phyloP scores from a whole-genome alignment of 2,888 invertebrate genomes.

The Sisyra terminalis region DNA sequence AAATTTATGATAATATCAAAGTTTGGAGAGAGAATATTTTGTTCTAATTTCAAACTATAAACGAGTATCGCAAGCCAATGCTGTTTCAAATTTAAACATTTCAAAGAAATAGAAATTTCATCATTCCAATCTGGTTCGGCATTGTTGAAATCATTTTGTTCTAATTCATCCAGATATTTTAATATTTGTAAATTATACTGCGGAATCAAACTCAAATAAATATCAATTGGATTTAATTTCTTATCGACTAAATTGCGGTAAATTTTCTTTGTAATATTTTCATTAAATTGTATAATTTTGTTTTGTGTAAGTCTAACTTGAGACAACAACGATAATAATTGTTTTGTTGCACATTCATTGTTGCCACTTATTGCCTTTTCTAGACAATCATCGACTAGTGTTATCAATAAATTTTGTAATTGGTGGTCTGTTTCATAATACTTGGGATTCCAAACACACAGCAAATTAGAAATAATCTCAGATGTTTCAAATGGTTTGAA shows the following conservation, averaged over 20 bases:
- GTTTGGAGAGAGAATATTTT: slow-evolving; percentile 15
- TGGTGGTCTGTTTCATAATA: slow-evolving; percentile 2
- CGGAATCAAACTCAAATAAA: slow-evolving; percentile 18
- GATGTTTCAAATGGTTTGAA: slow-evolving; percentile 1
- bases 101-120: background rate
- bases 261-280: slow-evolving; percentile 11
- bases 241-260: slow-evolving; percentile 15
- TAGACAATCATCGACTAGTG: background rate
- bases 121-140: background rate
- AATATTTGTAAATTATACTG: slow-evolving; percentile 16
- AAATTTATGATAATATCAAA: slow-evolving; percentile 2
- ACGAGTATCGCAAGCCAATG: slow-evolving; percentile 23
- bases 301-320: slow-evolving; percentile 1
- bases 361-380: background rate
- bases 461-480: background rate
- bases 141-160: slow-evolving; percentile 14
- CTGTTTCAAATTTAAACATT: slow-evolving; percentile 13
- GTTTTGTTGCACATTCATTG: background rate
- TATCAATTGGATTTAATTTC: slow-evolving; percentile 16
- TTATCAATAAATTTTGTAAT: slow-evolving; percentile 5
- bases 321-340: slow-evolving; percentile 6
- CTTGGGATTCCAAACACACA: slow-evolving; percentile 7
- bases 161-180: slow-evolving; percentile 16
- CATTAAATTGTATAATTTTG: slow-evolving; percentile 8
- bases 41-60: slow-evolving; percentile 12